Base-by-base conservation (phyloP, 2,888 invertebrate genomes). In the Pandemis cinnamomeana region DNA sequence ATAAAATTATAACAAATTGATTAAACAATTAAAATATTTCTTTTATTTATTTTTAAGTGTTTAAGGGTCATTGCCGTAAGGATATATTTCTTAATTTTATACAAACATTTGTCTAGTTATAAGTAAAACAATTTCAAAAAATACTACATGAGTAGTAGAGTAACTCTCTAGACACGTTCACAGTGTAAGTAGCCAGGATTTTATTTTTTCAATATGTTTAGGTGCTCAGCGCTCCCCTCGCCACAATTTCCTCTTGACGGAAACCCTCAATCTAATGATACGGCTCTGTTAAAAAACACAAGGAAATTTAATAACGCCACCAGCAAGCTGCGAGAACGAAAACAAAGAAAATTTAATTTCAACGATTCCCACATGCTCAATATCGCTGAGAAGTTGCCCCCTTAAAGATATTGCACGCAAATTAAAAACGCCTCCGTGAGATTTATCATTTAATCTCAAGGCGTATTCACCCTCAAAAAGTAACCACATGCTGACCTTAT, bases 221-320 rank as follows among this genome's bases (percentile, higher is more conserved):
- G 92, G 91, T 89, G 91, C 89, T 89, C 89, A 83, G 87, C 91
- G 93, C 92, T 91, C 92, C 91, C 89, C 81, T 87, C 86, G 87
- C 92, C 93, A 91, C 93, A 93, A 93, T 93, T 94, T 93, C 93
- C 93, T 94, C 92, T 92, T 92, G 93, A 93, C 93, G 93, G 94
- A 92, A 94, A 88, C 93, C 93, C 94, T 93, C 94, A 93, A 94
- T 94, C 94, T 94, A 94, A 94, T 94, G 94, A 94, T 94, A 94
- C 92, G 92, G 91, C 92, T 92, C 92, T 91, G 94, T 94, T 94
- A 94, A 94, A 94, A 94, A 94, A 94, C 93, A 94, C 93, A 93
- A 93, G 94, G 92, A 94, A 94, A 94, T 94, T 94, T 94, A 94
- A 94, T 94, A 94, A 94, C 93, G 91, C 87, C 88, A 86, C 88